Percentiles rank a stretch among this genome's conserved stretches.
Evolutionary conservation across 2,888 invertebrate species (phyloP).

Genomic region (Nowickia ferox): DNA sequence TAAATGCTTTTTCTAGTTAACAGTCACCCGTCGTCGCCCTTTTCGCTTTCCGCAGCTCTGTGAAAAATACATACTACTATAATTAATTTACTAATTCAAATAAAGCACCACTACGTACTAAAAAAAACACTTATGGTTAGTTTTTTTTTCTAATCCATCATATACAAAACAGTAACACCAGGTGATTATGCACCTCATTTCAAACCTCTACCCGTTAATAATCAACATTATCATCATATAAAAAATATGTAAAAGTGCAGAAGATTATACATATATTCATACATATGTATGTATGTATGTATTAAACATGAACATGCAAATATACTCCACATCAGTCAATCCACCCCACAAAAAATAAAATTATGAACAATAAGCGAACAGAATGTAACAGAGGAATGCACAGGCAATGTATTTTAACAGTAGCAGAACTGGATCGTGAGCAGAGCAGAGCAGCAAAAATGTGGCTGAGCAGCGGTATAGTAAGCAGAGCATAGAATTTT

Average conservation of each 20-base stretch:
- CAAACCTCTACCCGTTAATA: slow-evolving; percentile 23
- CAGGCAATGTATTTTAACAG: slow-evolving; percentile 7
- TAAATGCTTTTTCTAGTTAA: slow-evolving; percentile 6
- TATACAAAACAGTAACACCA: not conserved
- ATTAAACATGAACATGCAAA: slow-evolving; percentile 15
- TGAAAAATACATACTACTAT: too few species aligned
- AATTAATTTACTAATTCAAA: too few species aligned
- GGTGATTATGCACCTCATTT: slow-evolving; percentile 46
- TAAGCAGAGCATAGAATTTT: not conserved
- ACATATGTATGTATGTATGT: not conserved
- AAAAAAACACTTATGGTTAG: not conserved
- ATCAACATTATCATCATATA: slow-evolving; percentile 1
- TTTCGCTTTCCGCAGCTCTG: too few species aligned
- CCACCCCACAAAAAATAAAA: slow-evolving; percentile 34
- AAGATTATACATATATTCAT: too few species aligned
- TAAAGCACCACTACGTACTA: not conserved
- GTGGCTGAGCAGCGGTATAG: not conserved
- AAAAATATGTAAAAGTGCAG: not conserved
- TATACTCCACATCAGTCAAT: slow-evolving; percentile 18
- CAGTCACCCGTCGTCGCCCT: not conserved
- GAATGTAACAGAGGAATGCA: slow-evolving; percentile 10
- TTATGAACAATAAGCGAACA: not conserved
- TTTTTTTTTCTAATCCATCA: not conserved
- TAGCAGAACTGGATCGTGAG: not conserved
- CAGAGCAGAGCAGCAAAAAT: not conserved